Evolutionary conservation across 2,888 invertebrate species (phyloP).

Genomic region (Plusia festucae): DNA sequence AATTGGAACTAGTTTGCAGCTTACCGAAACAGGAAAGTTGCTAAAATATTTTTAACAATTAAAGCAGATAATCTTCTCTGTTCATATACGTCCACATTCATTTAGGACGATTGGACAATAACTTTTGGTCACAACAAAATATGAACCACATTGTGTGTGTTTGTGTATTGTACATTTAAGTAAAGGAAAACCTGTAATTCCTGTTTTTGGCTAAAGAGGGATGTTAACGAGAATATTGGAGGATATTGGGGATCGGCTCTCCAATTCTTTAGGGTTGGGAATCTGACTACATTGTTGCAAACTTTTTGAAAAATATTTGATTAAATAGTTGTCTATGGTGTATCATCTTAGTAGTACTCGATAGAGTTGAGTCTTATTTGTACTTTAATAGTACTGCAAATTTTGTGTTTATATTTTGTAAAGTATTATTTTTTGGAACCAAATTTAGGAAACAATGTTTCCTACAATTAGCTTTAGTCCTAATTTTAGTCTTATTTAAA

Average conservation of each 20-base stretch:
- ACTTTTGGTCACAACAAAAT: conserved; percentile 29
- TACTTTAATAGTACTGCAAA: too few relatives aligned
- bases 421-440: too few relatives aligned
- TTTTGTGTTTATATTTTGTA: too few relatives aligned
- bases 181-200: conserved; percentile 53
- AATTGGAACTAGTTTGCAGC: conserved; percentile 40
- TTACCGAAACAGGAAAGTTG: conserved; percentile 45
- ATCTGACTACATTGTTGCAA: background rate
- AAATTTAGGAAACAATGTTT: too few relatives aligned
- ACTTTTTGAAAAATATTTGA: background rate
- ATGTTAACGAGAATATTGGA: conserved; percentile 20
- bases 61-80: conserved; percentile 23
- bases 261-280: background rate
- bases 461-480: too few relatives aligned
- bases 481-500: too few relatives aligned
- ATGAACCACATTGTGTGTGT: conserved; percentile 46
- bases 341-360: too few relatives aligned
- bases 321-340: too few relatives aligned
- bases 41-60: conserved; percentile 22
- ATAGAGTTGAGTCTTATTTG: too few relatives aligned
- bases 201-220: conserved; percentile 42
- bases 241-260: conserved; percentile 24
- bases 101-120: conserved; percentile 8
- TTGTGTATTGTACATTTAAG: conserved; percentile 17
- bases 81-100: conserved; percentile 24